Base-by-base conservation (phyloP, 2,113 vertebrate species). In the Caranx ignobilis region DNA sequence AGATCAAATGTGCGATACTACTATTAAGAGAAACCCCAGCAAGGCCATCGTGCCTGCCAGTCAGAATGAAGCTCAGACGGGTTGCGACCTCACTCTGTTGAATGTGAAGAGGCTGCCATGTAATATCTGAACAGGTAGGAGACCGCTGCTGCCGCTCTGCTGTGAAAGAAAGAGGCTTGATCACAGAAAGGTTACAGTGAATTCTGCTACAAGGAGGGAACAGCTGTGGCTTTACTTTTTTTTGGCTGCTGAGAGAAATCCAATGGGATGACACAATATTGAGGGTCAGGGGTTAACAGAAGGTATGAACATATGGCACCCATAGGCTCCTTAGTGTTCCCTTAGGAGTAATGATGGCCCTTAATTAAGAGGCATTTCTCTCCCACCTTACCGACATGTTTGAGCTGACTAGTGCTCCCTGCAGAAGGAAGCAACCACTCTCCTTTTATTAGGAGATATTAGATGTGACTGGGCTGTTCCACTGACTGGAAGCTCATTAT, bases 401-500 rank as follows among this genome's bases (percentile, higher is more conserved):
- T 81, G 81, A 81, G 71, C 78, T 69, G 68, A 79, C 73, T 68
- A 81, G 70, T 71, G 48, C 48, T 81, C 76, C 54, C 26, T 52
- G 76, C 60, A 74, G 68, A 82, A 68, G 50, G 78, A 83, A 83
- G 69, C 64, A 77, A 63, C 65, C 70, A 45, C 62, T 89, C 81
- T 79, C 67, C 64, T 86, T 87, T 85, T 79, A 85, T 87, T 75
- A 79, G 82, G 59, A 83, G 65, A 88, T 83, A 81, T 84, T 84
- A 81, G 86, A 75, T 81, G 71, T 83, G 81, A 82, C 78, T 79
- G 71, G 48, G 41, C 80, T 72, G 71, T 82, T 87, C 62, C 45
- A 9, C 81, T 76, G 71, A 80, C 75, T 77, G 73, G 75, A 79
- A 82, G 69, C 76, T 86, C 70, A 81, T 81, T 87, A 85, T 80